phyloP scores from a whole-genome alignment of 2,113 vertebrate genomes.

The Corythoichthys intestinalis region DNA sequence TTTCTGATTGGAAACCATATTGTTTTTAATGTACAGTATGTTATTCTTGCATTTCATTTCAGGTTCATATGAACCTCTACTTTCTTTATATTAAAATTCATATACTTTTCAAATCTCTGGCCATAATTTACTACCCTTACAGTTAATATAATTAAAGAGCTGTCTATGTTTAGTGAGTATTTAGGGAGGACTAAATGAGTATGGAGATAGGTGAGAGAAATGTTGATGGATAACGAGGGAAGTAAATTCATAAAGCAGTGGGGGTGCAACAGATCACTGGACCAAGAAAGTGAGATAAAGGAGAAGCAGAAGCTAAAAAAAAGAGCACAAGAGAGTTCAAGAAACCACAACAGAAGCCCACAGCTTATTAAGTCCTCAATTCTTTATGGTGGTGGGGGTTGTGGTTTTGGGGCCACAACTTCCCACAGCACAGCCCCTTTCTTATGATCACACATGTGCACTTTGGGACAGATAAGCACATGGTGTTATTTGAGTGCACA shows the following conservation, averaged over 20 bases:
- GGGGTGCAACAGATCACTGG: slow-evolving; percentile 43
- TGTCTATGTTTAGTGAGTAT: slow-evolving; percentile 6
- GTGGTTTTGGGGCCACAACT: slow-evolving; percentile 53
- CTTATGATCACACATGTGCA: slow-evolving; percentile 57
- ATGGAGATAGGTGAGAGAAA: slow-evolving; percentile 20
- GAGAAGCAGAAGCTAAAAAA: slow-evolving; percentile 43
- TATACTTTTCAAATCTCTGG: too few species aligned
- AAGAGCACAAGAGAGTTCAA: slow-evolving; percentile 45
- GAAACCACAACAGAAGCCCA: slow-evolving; percentile 64
- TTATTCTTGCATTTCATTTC: background rate
- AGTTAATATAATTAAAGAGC: too few species aligned
- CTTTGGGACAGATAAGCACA: slow-evolving; percentile 57
- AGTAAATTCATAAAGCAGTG: slow-evolving; percentile 33
- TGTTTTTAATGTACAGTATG: too few species aligned
- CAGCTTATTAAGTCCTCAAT: slow-evolving; percentile 52
- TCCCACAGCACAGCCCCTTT: slow-evolving; percentile 51
- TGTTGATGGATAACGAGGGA: slow-evolving; percentile 38
- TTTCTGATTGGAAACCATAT: too few species aligned
- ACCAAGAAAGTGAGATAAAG: slow-evolving; percentile 35
- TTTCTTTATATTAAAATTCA: background rate
- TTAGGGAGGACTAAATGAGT: slow-evolving; percentile 23
- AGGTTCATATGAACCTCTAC: background rate
- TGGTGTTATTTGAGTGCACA: slow-evolving; percentile 36
- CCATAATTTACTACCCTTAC: too few species aligned
- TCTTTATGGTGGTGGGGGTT: slow-evolving; percentile 52